A percentile compares a stretch with the other conserved stretches of the same genome.
These are phyloP conservation scores for Leguminivora glycinivorella DNA, from an alignment of 1,140 invertebrate species.

Conservation along the genomic window DNA sequence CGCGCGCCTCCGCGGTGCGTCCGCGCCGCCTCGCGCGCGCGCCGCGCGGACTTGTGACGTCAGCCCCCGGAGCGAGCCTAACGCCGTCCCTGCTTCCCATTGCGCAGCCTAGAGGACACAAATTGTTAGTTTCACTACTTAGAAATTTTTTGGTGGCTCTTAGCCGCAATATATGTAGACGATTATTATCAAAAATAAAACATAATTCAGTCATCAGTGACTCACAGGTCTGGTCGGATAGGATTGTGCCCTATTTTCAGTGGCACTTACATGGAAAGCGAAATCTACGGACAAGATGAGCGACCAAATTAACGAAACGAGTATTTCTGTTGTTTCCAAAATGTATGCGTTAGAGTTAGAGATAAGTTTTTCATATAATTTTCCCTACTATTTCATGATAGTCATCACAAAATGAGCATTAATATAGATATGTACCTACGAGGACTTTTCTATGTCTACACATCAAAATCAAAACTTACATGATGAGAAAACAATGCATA, in stretches of 20 bases:
- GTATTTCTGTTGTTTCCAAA: too few relatives aligned
- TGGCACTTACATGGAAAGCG: not conserved
- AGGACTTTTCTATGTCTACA: too few relatives aligned
- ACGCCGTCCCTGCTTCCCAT: slow-evolving; percentile 72
- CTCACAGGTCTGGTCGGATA: not conserved
- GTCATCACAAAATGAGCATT: too few relatives aligned
- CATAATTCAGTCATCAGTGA: not conserved
- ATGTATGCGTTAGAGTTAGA: too few relatives aligned
- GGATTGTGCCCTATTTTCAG: not conserved
- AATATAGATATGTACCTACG: too few relatives aligned
- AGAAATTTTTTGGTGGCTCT: not conserved
- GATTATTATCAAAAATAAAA: not conserved
- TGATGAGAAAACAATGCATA: too few relatives aligned
- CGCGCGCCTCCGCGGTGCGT: slow-evolving; percentile 84
- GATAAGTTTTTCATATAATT: too few relatives aligned
- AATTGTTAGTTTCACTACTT: not conserved
- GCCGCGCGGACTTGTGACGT: slow-evolving; percentile 69
- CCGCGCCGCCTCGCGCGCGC: slow-evolving; percentile 71
- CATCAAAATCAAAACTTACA: too few relatives aligned
- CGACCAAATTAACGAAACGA: not conserved
- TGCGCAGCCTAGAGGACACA: slow-evolving; percentile 59
- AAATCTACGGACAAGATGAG: not conserved
- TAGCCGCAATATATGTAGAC: not conserved
- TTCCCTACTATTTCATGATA: too few relatives aligned
- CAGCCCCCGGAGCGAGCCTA: slow-evolving; percentile 72